phyloP scores from a whole-genome alignment of 2,113 vertebrate species.

The Aspidoscelis tigris region DNA sequence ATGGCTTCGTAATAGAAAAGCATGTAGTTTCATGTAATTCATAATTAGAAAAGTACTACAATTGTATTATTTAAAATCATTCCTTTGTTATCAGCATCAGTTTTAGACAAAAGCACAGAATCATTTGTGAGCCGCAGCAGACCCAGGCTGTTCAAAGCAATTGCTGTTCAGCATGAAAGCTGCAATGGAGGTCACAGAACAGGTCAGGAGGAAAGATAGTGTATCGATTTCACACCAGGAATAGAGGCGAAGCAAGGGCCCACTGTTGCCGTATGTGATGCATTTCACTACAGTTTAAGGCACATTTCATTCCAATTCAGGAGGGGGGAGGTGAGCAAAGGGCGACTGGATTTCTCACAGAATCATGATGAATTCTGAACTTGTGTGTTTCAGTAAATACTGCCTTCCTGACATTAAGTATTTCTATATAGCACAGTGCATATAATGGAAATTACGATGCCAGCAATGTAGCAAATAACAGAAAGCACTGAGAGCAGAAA shows the following conservation, averaged over 20 bases:
- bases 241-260: constrained; percentile 79
- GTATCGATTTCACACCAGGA: constrained; percentile 92
- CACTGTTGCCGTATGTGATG: constrained; percentile 80
- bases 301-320: constrained; percentile 86
- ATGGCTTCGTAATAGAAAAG: constrained; percentile 79
- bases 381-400: constrained; percentile 82
- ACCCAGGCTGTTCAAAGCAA: constrained; percentile 89
- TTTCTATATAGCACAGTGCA: constrained; percentile 73
- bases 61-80: constrained; percentile 80
- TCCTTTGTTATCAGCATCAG: constrained; percentile 81
- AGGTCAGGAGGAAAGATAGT: constrained; percentile 91
- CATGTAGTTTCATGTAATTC: constrained; percentile 81
- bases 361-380: constrained; percentile 88
- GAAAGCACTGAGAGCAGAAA: constrained; percentile 11
- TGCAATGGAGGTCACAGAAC: constrained; percentile 88
- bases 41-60: constrained; percentile 84
- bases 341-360: constrained; percentile 83
- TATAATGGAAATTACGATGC: constrained; percentile 76
- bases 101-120: constrained; percentile 82
- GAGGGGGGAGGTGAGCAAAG: constrained; percentile 82
- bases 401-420: constrained; percentile 80
- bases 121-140: constrained; percentile 83
- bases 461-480: constrained; percentile 37
- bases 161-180: constrained; percentile 88
- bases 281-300: constrained; percentile 87